Conservation (phyloP, 2,888 invertebrate species). For the Plutella xylostella region DNA sequence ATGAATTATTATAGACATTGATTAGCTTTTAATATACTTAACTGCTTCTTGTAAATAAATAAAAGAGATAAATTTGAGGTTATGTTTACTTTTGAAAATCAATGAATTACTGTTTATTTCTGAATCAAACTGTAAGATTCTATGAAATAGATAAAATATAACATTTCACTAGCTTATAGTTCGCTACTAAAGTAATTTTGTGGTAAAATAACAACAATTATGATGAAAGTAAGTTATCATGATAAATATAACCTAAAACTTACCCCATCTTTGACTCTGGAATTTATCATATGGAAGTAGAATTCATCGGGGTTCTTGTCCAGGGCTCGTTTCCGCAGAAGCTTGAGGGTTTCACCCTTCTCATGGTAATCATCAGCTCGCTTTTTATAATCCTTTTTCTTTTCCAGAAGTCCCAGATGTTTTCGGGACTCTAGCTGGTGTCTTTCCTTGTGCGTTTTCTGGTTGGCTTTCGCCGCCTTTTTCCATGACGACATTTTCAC, state of each 20-base stretch:
- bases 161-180: no score
- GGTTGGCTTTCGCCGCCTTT: slow-evolving; percentile 87
- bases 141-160: no score
- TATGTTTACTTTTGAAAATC: no score
- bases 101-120: no score
- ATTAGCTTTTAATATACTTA: no score
- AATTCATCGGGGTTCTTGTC: slow-evolving; percentile 99
- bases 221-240: no score
- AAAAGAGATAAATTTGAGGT: no score
- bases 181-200: no score
- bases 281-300: slow-evolving; percentile 97
- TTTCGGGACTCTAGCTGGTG: slow-evolving; percentile 84
- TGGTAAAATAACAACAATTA: no score
- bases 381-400: slow-evolving; percentile 88
- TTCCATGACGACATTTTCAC: slow-evolving; percentile 92
- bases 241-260: slow-evolving; percentile 22
- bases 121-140: no score
- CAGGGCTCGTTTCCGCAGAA: slow-evolving; percentile 84
- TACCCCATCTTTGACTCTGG: slow-evolving; percentile 74
- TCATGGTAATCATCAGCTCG: slow-evolving; percentile 84
- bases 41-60: no score
- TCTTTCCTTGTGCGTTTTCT: slow-evolving; percentile 86
- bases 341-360: slow-evolving; percentile 85
- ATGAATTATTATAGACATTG: no score
- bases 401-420: slow-evolving; percentile 86